These are phyloP conservation scores for Cremastobaeus sp. DNA, from an alignment of 2,888 invertebrate genomes.

Conservation along the genomic window DNA sequence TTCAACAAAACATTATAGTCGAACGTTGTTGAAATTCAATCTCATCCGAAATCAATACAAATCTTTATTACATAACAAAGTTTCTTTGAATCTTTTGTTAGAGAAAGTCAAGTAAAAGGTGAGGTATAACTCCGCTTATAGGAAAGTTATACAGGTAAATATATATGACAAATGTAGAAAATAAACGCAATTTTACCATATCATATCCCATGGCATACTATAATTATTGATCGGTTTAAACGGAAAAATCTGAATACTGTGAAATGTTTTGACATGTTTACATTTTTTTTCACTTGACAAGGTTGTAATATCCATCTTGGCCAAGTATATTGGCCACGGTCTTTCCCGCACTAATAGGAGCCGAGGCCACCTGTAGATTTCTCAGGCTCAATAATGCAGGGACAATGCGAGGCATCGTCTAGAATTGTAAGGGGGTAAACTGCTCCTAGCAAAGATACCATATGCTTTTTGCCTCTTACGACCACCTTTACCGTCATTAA, in stretches of 20 bases:
- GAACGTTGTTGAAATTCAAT: conserved; percentile 9
- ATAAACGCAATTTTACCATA: not conserved
- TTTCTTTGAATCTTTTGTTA: conserved; percentile 6
- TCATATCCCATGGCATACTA: not conserved
- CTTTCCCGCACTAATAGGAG: conserved; percentile 68
- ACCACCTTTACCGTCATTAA: conserved; percentile 51
- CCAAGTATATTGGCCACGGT: conserved; percentile 56
- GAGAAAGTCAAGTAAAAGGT: no score
- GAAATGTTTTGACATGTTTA: conserved; percentile 57
- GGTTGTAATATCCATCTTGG: conserved; percentile 44
- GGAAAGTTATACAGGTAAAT: not conserved
- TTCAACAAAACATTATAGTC: conserved; percentile 24
- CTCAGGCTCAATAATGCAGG: conserved; percentile 77
- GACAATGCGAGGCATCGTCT: conserved; percentile 67
- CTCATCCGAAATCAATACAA: conserved; percentile 4
- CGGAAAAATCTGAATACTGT: no score
- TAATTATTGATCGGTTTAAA: not conserved
- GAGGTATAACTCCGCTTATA: no score
- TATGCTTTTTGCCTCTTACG: conserved; percentile 61
- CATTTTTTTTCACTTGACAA: conserved; percentile 16
- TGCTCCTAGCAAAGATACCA: conserved; percentile 52
- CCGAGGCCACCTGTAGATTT: conserved; percentile 74
- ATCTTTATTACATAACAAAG: conserved; percentile 8
- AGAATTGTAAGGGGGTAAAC: conserved; percentile 64
- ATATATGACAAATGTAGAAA: no score